Evolutionary conservation across 2,888 invertebrate genomes (phyloP), one percentile per base, ranked within the genome.

Genomic region (Diadegma fenestrale): DNA sequence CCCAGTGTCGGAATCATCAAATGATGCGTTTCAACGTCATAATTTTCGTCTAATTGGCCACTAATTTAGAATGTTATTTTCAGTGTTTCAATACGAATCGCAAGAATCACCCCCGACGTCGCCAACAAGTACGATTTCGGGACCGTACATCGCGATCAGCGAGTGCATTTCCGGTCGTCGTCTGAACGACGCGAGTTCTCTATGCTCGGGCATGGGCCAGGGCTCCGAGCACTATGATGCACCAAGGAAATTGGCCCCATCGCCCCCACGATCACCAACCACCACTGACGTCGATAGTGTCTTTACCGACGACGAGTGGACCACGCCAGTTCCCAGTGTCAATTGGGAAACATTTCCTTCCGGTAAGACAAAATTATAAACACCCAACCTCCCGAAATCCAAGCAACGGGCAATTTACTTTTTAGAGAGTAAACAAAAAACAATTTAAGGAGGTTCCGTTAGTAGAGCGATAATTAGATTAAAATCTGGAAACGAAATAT

Each of bases 81-180:
- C 37, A 94, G 93, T 94, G 86, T 94, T 92, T 87, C 91, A 91
- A 72, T 94, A 92, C 75, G 94, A 94, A 81, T 88, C 93, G 0
- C 94, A 94, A 89, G 95, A 96, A 90, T 95, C 96, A 19, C 96
- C 96, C 26, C 96, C 96, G 14, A 95, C 95, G 80, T 95, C 96
- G 71, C 96, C 96, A 76, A 95, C 95, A 45, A 95, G 95, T 89
- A 94, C 94, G 30, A 94, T 94, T 43, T 96, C 97, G 12, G 97
- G 97, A 30, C 97, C 98, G 0, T 98, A 98, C 93, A 98, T 98
- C 94, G 97, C 98, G 10, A 98, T 98, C 89, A 98, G 98, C 78
- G 98, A 98, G 94, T 98, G 98, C 93, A 97, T 97, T 89, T 98
- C 98, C 45, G 98, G 98, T 73, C 96, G 95, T 71, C 95, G 96